Evolutionary conservation across 2,888 invertebrate genomes (phyloP), one percentile per base, ranked within the genome.

Genomic region (Perizoma flavofasciatum): DNA sequence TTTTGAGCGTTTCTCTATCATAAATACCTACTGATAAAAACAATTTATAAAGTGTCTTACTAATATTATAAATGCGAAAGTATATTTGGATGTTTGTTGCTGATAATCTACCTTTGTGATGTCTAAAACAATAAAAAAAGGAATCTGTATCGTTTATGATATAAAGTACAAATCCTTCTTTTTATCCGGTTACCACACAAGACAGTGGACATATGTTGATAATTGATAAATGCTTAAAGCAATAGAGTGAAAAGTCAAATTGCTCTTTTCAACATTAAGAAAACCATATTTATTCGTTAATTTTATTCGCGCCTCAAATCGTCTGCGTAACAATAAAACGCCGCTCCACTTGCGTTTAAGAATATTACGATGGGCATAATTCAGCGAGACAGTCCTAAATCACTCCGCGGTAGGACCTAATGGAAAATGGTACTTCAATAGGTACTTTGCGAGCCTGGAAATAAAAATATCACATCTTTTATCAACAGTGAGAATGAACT

Each of bases 321-420:
- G 69, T 67, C 59, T 63, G 66, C 55, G 50, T 58, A 65, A 70
- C 71, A 75, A 75, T 77, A 73, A 75, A 75, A 70, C 68, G 74
- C 74, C 73, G 71, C 74, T 77, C 71, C 67, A 75, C 73, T 75
- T 70, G 65, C 65, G 64, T 61, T 63, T 70, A 74, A 74, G 72
- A 73, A 75, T 78, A 78, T 77, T 77, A 79, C 74, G 72, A 68
- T 59, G 72, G 73, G 72, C 77, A 82, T 83, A 83, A 80, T 75
- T 81, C 79, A 79, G 66, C 66, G 66, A 61, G 63, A 62, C 77
- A 74, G 61, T 78, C 74, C 70, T 84, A 82, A 83, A 85, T 87
- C 87, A 83, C 80, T 77, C 78, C 73, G 77, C 74, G 78, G 79
- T 81, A 77, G 75, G 70, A 73, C 72, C 74, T 82, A 85, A 85